These are phyloP conservation scores for Tauraco hartlaubi DNA, from an alignment of 2,797 vertebrate genomes.

Conservation along the genomic window DNA sequence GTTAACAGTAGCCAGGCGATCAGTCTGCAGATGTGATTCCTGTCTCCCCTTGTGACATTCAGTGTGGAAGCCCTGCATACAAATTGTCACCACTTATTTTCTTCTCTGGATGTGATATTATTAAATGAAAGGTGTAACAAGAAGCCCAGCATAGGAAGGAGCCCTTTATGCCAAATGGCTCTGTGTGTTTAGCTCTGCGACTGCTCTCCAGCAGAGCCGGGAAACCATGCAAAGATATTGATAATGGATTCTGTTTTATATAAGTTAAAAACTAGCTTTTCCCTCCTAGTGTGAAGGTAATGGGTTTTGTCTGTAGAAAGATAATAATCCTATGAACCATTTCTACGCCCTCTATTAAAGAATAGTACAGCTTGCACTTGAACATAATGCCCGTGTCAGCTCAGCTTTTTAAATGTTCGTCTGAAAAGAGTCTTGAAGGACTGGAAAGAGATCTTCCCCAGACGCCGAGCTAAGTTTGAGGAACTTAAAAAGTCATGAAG, in stretches of 20 bases:
- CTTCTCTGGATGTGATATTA: slow-evolving; percentile 43
- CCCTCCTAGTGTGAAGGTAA: slow-evolving; percentile 72
- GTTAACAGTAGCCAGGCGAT: neutral
- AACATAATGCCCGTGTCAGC: slow-evolving; percentile 59
- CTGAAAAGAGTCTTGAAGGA: slow-evolving; percentile 77
- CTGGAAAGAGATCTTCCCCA: slow-evolving; percentile 69
- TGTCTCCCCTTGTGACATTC: slow-evolving; percentile 38
- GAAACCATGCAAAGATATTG: slow-evolving; percentile 69
- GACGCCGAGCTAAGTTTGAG: slow-evolving; percentile 76
- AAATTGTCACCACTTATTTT: slow-evolving; percentile 23
- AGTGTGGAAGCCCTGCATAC: slow-evolving; percentile 33
- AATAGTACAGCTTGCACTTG: slow-evolving; percentile 58
- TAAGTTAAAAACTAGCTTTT: slow-evolving; percentile 72
- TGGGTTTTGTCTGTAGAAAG: slow-evolving; percentile 74
- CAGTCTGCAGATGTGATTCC: slow-evolving; percentile 25
- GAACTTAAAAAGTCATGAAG: slow-evolving; percentile 76
- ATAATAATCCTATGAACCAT: slow-evolving; percentile 66
- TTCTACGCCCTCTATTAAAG: slow-evolving; percentile 61
- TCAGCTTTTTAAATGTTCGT: slow-evolving; percentile 71
- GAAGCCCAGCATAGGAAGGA: neutral
- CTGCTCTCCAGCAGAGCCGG: slow-evolving; percentile 43
- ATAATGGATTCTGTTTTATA: slow-evolving; percentile 62
- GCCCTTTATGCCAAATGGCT: slow-evolving; percentile 35
- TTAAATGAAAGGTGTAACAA: slow-evolving; percentile 51
- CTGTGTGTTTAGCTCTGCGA: slow-evolving; percentile 18